Conservation (phyloP, 2,888 invertebrate genomes). For the Euclidia mi region DNA sequence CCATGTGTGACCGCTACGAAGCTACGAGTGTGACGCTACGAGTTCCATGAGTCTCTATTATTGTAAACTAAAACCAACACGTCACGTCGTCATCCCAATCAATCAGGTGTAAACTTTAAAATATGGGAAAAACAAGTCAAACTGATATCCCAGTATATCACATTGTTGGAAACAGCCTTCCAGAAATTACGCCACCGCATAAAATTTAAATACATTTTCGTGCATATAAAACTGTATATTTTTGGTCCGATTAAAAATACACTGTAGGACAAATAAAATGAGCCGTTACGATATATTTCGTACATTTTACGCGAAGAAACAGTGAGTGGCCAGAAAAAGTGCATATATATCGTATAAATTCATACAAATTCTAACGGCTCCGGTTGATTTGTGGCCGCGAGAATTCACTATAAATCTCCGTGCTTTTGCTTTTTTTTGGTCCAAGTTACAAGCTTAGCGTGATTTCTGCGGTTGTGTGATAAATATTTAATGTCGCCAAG, state of each 20-base stretch:
- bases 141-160: no score
- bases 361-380: conserved; percentile 78
- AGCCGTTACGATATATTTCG: conserved; percentile 34
- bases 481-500: conserved; percentile 11
- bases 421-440: conserved; percentile 56
- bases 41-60: no score
- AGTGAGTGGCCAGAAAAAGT: conserved; percentile 61
- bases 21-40: no score
- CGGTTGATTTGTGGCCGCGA: conserved; percentile 80
- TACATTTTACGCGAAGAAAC: conserved; percentile 65
- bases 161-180: no score
- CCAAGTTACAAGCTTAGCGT: conserved; percentile 43
- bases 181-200: background rate
- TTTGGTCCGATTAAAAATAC: conserved; percentile 27
- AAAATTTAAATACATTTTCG: conserved; percentile 14
- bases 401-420: conserved; percentile 81
- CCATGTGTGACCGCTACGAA: no score
- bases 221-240: conserved; percentile 21
- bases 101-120: no score
- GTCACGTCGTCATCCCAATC: no score
- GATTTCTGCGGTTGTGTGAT: conserved; percentile 2
- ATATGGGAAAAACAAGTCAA: no score
- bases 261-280: conserved; percentile 50
- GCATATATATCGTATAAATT: conserved; percentile 66
- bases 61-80: no score